phyloP scores from a whole-genome alignment of 35 echinoderm and acorn worm species.

The Heliocidaris tuberculata region DNA sequence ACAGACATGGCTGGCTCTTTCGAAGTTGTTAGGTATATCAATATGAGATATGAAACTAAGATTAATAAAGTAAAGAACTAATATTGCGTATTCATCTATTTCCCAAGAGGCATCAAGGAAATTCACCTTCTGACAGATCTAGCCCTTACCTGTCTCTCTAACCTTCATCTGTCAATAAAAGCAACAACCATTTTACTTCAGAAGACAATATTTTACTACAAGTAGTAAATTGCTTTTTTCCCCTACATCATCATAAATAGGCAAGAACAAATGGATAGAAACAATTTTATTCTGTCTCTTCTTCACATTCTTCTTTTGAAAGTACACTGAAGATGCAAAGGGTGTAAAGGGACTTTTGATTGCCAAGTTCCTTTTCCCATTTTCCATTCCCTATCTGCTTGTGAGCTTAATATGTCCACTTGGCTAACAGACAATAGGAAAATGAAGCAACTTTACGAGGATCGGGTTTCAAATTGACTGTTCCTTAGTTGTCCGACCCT shows the following conservation, averaged over 20 bases:
- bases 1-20: background rate
- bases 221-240: too few relatives aligned
- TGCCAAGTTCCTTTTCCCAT: slow-evolving; percentile 8
- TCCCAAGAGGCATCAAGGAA: background rate
- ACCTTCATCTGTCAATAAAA: background rate
- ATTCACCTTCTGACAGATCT: background rate
- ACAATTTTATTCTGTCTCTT: background rate
- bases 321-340: background rate
- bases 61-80: background rate
- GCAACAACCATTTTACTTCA: too few relatives aligned
- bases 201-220: too few relatives aligned
- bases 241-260: background rate
- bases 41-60: background rate
- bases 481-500: background rate
- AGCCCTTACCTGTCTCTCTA: background rate
- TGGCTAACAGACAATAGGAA: background rate
- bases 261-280: background rate
- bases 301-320: background rate
- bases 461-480: background rate
- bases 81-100: background rate
- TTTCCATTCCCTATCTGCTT: background rate
- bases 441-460: slow-evolving; percentile 4
- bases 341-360: background rate
- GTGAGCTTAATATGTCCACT: background rate
- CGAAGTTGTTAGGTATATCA: background rate